Evolutionary conservation across 2,888 invertebrate species (phyloP).

Genomic region (Ecliptopera silaceata): DNA sequence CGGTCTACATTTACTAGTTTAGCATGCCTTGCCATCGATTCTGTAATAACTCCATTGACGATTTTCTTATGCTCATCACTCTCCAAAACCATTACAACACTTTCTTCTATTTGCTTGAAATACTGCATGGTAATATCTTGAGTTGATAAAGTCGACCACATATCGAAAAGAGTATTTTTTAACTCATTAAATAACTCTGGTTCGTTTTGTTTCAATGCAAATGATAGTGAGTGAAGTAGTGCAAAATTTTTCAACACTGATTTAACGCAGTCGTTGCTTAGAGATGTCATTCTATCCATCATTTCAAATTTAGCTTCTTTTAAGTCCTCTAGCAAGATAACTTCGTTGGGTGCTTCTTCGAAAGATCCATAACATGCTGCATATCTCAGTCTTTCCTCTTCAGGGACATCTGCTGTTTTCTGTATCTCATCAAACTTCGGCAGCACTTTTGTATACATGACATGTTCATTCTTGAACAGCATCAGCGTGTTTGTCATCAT

Average conservation of each 20-base stretch:
- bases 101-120: slow-evolving; percentile 23
- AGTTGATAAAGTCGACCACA: slow-evolving; percentile 19
- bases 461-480: slow-evolving; percentile 47
- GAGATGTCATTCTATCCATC: slow-evolving; percentile 42
- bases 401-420: slow-evolving; percentile 37
- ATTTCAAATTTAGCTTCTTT: slow-evolving; percentile 36
- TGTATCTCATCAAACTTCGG: slow-evolving; percentile 46
- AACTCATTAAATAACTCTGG: slow-evolving; percentile 34
- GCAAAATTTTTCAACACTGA: slow-evolving; percentile 46
- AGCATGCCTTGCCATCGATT: neutral
- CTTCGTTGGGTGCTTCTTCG: slow-evolving; percentile 44
- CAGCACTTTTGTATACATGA: slow-evolving; percentile 46
- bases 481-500: slow-evolving; percentile 20
- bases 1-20: slow-evolving; percentile 34
- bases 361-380: slow-evolving; percentile 48
- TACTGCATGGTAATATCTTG: slow-evolving; percentile 3
- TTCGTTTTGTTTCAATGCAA: slow-evolving; percentile 44
- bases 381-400: slow-evolving; percentile 41
- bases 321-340: slow-evolving; percentile 54
- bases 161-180: slow-evolving; percentile 31
- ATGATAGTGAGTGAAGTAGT: slow-evolving; percentile 31
- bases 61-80: slow-evolving; percentile 29
- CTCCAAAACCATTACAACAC: slow-evolving; percentile 20
- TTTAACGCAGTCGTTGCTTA: slow-evolving; percentile 41
- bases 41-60: slow-evolving; percentile 19